These are phyloP conservation scores for Illadopsis cleaveri DNA, from an alignment of 2,113 vertebrate genomes.

Conservation along the genomic window DNA sequence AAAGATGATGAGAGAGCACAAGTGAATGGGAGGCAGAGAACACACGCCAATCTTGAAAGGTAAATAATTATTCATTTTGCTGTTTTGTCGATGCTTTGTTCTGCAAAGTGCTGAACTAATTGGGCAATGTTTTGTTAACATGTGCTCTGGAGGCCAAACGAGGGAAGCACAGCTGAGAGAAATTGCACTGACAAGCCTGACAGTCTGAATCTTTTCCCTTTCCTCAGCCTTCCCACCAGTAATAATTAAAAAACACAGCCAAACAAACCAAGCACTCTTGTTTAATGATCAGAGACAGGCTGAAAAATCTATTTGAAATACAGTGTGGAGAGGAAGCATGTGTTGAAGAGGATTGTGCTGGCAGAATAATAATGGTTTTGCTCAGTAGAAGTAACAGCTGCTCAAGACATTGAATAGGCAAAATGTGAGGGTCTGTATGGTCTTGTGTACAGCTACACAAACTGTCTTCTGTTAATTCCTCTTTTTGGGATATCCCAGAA, in stretches of 20 bases:
- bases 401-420: neutral
- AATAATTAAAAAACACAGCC: neutral
- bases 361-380: neutral
- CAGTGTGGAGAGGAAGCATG: neutral
- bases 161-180: neutral
- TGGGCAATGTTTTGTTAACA: neutral
- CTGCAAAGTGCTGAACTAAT: slow-evolving; percentile 22
- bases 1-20: slow-evolving; percentile 85
- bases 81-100: slow-evolving; percentile 17
- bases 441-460: neutral
- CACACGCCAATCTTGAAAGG: slow-evolving; percentile 84
- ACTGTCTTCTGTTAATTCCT: neutral
- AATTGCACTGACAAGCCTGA: slow-evolving; percentile 33
- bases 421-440: neutral
- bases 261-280: neutral
- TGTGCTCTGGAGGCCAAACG: neutral
- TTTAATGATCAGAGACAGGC: slow-evolving; percentile 10
- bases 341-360: neutral
- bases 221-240: neutral
- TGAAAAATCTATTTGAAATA: slow-evolving; percentile 15
- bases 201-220: neutral
- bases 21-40: slow-evolving; percentile 78
- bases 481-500: neutral
- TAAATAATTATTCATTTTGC: slow-evolving; percentile 58
- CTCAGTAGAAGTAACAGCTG: neutral